These are phyloP conservation scores for Scaptomyza montana DNA, from an alignment of 1,140 invertebrate species.

Conservation along the genomic window DNA sequence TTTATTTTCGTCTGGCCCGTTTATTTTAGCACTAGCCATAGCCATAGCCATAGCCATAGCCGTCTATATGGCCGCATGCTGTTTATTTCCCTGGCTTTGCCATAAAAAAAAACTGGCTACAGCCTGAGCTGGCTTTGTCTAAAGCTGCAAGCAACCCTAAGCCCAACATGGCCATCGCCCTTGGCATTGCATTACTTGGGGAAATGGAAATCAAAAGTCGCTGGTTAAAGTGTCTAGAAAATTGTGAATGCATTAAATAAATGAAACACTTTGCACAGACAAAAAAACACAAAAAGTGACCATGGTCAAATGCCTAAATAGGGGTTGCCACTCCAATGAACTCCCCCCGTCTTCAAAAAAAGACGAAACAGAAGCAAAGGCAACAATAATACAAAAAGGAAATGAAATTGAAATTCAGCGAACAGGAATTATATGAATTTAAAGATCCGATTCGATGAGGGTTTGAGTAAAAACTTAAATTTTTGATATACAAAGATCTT, in stretches of 20 bases:
- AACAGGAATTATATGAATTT: neutral
- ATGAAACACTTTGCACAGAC: conserved; percentile 67
- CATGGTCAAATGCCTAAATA: conserved; percentile 41
- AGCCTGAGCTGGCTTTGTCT: conserved; percentile 28
- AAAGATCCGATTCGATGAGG: too few species aligned
- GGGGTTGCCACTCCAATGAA: conserved; percentile 26
- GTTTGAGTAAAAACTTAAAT: too few species aligned
- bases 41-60: neutral
- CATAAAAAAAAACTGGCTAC: conserved; percentile 31
- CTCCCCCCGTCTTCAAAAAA: neutral
- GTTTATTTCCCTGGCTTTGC: conserved; percentile 52
- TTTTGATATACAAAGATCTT: too few species aligned
- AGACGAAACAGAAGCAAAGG: too few species aligned
- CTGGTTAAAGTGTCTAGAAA: conserved; percentile 80
- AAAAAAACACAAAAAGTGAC: conserved; percentile 44
- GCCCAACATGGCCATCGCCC: conserved; percentile 1
- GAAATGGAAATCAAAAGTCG: conserved; percentile 72
- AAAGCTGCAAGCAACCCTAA: conserved; percentile 54
- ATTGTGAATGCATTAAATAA: conserved; percentile 82
- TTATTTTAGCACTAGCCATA: conserved; percentile 40
- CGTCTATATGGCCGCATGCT: conserved; percentile 60
- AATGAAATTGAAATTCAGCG: conserved; percentile 8
- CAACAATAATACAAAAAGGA: conserved; percentile 8
- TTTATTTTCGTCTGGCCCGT: conserved; percentile 74
- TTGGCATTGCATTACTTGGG: conserved; percentile 26